Percentiles rank a stretch among this genome's conserved stretches.
These are phyloP conservation scores for Himalopsyche anomala DNA, from an alignment of 2,888 invertebrate species.

Conservation along the genomic window DNA sequence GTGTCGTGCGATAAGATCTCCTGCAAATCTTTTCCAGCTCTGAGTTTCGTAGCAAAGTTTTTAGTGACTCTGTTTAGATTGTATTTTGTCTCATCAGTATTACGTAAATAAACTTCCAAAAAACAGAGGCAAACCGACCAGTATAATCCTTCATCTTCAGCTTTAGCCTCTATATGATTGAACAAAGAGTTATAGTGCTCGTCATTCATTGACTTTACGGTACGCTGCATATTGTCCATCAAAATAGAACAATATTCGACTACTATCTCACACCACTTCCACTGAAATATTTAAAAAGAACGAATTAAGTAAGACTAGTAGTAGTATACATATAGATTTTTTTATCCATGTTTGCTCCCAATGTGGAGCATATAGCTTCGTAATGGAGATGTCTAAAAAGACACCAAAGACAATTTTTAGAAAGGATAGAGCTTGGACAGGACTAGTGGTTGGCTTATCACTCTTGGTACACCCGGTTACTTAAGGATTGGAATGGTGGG, in stretches of 20 bases:
- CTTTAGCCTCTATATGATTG: constrained; percentile 51
- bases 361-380: too few relatives aligned
- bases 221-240: constrained; percentile 32
- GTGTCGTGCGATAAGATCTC: not conserved
- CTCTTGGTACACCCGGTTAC: too few relatives aligned
- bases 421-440: too few relatives aligned
- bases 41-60: not conserved
- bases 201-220: constrained; percentile 49
- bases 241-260: constrained; percentile 54
- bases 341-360: too few relatives aligned
- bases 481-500: too few relatives aligned
- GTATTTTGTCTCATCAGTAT: constrained; percentile 15
- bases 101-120: constrained; percentile 13
- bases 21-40: constrained; percentile 1
- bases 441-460: too few relatives aligned
- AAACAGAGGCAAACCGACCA: constrained; percentile 58
- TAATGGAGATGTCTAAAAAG: too few relatives aligned
- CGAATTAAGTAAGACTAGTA: constrained; percentile 52
- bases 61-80: constrained; percentile 32
- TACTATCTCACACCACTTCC: constrained; percentile 62
- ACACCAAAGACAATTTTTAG: too few relatives aligned
- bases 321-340: too few relatives aligned
- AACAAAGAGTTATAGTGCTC: constrained; percentile 51
- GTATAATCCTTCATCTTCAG: constrained; percentile 59
- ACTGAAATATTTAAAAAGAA: constrained; percentile 68